Conservation (phyloP, 2,888 invertebrate genomes). For the Ametastegia equiseti region DNA sequence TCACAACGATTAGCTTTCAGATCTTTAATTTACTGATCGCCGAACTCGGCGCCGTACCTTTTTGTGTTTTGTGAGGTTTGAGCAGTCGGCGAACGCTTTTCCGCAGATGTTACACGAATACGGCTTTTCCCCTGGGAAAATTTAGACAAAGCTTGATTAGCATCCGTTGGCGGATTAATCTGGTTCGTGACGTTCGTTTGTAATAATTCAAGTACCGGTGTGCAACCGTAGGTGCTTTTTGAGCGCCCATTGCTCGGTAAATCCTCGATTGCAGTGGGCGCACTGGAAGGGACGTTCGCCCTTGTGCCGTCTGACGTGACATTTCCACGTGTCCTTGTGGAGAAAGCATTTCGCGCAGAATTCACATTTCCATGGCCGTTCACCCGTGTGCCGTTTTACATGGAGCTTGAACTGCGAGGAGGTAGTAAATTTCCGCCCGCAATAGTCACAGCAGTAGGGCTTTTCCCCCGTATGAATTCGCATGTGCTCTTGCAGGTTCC, state of each 20-base stretch:
- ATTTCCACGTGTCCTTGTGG: conserved; percentile 81
- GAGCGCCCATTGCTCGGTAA: conserved; percentile 83
- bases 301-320: conserved; percentile 83
- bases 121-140: conserved; percentile 79
- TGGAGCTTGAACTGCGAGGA: conserved; percentile 86
- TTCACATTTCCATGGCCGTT: conserved; percentile 80
- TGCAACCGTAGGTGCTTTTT: conserved; percentile 82
- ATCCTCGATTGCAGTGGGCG: conserved; percentile 78
- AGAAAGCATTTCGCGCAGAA: conserved; percentile 80
- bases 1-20: not conserved
- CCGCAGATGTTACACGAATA: conserved; percentile 85
- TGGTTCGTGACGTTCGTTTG: not conserved
- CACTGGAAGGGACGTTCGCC: conserved; percentile 83
- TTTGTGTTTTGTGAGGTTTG: conserved; percentile 85
- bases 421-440: conserved; percentile 85
- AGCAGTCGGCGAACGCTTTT: conserved; percentile 86
- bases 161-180: not conserved
- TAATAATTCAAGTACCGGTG: conserved; percentile 73
- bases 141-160: not conserved
- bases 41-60: conserved; percentile 73
- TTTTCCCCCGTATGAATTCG: conserved; percentile 89
- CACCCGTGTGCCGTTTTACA: conserved; percentile 80
- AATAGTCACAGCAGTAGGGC: conserved; percentile 84
- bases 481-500: conserved; percentile 87
- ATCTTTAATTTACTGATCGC: not conserved